phyloP scores from a whole-genome alignment of 1,140 invertebrate species.

The Scaptomyza montana region DNA sequence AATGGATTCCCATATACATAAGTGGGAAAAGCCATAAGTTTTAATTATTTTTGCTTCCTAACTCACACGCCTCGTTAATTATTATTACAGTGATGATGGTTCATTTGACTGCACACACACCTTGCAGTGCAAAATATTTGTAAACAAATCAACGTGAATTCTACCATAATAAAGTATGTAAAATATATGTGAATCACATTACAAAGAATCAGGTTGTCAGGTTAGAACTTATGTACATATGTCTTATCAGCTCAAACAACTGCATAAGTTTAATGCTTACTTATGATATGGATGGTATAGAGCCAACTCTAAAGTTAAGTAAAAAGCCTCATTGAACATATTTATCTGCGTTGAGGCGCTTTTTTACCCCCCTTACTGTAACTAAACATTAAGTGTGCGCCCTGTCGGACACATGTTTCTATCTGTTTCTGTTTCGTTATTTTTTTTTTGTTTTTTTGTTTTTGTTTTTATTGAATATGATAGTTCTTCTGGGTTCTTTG shows the following conservation, averaged over 20 bases:
- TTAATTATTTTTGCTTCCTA: slow-evolving; percentile 18
- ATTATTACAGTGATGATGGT: slow-evolving; percentile 4
- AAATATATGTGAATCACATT: slow-evolving; percentile 13
- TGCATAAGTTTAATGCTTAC: slow-evolving; percentile 10
- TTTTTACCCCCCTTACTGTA: neutral
- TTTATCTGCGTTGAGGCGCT: slow-evolving; percentile 4
- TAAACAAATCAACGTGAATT: slow-evolving; percentile 35
- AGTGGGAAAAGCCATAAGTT: neutral
- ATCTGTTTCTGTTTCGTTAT: too few relatives aligned
- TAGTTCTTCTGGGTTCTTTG: slow-evolving; percentile 16
- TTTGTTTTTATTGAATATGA: neutral
- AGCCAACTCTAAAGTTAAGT: neutral
- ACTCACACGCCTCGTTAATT: slow-evolving; percentile 10
- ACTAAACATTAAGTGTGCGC: neutral
- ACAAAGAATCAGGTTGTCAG: neutral
- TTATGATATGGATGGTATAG: slow-evolving; percentile 9
- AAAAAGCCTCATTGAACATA: slow-evolving; percentile 9
- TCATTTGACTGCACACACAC: neutral
- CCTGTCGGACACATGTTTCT: slow-evolving; percentile 34
- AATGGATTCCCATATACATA: slow-evolving; percentile 22
- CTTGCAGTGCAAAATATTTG: slow-evolving; percentile 7
- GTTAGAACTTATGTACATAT: neutral
- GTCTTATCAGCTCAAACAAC: slow-evolving; percentile 7
- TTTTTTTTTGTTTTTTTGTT: slow-evolving; percentile 5
- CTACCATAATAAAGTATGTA: slow-evolving; percentile 6